Evolutionary conservation across 1,140 invertebrate genomes (phyloP).

Genomic region (Atta cephalotes): DNA sequence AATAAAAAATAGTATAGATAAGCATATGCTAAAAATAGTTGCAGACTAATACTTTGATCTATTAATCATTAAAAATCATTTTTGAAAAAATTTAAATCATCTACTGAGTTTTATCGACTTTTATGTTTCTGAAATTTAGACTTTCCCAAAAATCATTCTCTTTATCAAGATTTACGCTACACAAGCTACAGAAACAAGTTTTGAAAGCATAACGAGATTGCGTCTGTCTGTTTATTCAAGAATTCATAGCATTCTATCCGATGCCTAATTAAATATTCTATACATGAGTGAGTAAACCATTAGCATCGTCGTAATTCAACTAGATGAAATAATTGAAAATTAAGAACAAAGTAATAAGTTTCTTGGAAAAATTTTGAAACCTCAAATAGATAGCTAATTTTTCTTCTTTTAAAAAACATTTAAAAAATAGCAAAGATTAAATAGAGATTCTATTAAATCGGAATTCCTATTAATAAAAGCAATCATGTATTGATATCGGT

Average conservation of each 20-base stretch:
- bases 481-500: neutral
- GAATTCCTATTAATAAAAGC: neutral
- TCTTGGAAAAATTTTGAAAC: neutral
- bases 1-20: neutral
- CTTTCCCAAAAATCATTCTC: neutral
- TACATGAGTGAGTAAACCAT: conserved; percentile 18
- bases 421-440: neutral
- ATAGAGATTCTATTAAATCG: neutral
- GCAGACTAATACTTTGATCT: neutral
- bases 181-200: neutral
- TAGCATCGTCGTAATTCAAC: neutral
- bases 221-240: neutral
- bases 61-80: neutral
- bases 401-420: neutral
- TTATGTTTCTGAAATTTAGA: neutral
- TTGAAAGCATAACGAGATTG: neutral
- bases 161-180: neutral
- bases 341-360: neutral
- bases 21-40: neutral
- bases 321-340: neutral
- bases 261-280: conserved; percentile 35
- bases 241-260: conserved; percentile 19
- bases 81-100: neutral
- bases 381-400: neutral
- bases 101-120: neutral